Evolutionary conservation across 92 coral and sea anemone species (phyloP), one percentile per base, ranked within the genome.

Genomic region (Phenganax marumi): DNA sequence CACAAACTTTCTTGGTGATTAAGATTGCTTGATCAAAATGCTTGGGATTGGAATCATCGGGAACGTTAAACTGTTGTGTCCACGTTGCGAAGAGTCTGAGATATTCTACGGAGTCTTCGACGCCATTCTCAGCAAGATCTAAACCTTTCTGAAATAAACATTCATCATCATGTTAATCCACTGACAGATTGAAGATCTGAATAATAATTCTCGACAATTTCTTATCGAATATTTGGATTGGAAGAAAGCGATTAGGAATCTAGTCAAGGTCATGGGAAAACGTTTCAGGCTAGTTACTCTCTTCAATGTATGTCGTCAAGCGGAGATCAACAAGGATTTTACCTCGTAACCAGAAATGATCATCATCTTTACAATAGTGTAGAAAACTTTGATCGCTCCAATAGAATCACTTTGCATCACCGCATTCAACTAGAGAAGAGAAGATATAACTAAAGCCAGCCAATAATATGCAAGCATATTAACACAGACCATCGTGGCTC

Each of bases 281-380:
- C 5, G 43, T 33, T 33, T 33, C 43, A 33, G 43, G 5, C 43
- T 33, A 1, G 2, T 33, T 5, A 33, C 43, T 0, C 43, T 33
- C 43, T 33, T 33, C 43, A 33, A 5, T 2, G 43, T 33, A 33
- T 33, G n/a, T 33, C 5, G 43, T 33, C 43, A 5, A 33, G 43
- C 43, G 5, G 43, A 33, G 43, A 33, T 33, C 43, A 33, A 33
- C 43, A 10, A 25, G 50, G 9, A n/a, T 80, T 91, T 85, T 83
- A 93, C 97, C 84, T 91, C 97, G 58, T 87, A 79, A 47, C 89
- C 91, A 43, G 84, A 76, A 10, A 93, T 17, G 22, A 93, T 70
- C 73, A 91, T 82, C n/a, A 93, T 80, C 77, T 93, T 91, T 11
- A 90, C 92, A 19, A 93, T 85, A 2, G 84, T 86, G 80, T 89